These are phyloP conservation scores for Diplosoma virens DNA, from an alignment of 23 tunicate genomes.

Conservation along the genomic window DNA sequence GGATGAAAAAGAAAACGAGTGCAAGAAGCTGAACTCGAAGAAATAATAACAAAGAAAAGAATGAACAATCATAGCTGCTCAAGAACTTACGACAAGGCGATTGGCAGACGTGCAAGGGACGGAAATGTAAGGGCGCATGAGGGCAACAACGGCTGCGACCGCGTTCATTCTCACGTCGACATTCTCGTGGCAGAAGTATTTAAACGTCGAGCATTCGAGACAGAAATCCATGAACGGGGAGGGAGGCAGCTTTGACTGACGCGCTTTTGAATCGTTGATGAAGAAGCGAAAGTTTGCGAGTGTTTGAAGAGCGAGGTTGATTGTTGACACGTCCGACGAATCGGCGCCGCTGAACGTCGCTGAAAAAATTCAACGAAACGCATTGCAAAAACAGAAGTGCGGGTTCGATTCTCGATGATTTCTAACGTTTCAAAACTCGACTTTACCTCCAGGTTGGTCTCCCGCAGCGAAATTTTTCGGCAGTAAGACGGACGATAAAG, in stretches of 20 bases:
- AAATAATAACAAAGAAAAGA: neutral
- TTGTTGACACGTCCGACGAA: constrained; percentile 31
- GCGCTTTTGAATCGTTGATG: constrained; percentile 12
- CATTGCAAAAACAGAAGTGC: too few species aligned
- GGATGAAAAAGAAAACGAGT: too few species aligned
- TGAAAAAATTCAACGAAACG: too few species aligned
- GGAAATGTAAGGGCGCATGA: constrained; percentile 71
- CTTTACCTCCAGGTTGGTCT: constrained; percentile 33
- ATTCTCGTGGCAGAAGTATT: constrained; percentile 71
- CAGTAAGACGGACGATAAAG: constrained; percentile 48
- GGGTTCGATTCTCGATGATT: too few species aligned
- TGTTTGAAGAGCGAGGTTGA: constrained; percentile 71
- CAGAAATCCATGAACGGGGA: constrained; percentile 74
- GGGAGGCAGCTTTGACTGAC: constrained; percentile 38
- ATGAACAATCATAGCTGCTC: neutral
- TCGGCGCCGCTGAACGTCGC: neutral
- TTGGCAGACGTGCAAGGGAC: constrained; percentile 64
- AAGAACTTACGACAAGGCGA: constrained; percentile 31
- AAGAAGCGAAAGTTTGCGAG: constrained; percentile 73
- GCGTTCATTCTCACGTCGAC: constrained; percentile 61
- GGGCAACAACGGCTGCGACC: constrained; percentile 47
- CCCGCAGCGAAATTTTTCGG: constrained; percentile 40
- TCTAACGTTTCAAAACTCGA: too few species aligned
- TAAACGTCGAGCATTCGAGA: constrained; percentile 65
- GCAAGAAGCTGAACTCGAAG: neutral